Base-by-base conservation (phyloP, 2,113 vertebrate species). In the Ifrita kowaldi region DNA sequence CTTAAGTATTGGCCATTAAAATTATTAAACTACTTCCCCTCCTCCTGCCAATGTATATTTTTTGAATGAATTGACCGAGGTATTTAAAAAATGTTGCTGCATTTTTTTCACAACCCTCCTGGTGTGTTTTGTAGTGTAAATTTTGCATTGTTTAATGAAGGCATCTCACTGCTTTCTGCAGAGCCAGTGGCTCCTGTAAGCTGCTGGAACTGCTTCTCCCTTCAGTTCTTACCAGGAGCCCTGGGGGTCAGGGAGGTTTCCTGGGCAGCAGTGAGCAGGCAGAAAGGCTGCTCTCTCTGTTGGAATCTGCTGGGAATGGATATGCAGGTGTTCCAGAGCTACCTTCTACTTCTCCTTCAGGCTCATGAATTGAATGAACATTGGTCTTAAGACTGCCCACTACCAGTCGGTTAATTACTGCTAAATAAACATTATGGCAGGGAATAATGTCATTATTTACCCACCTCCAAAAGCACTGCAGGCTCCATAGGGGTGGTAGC, bases 1-100 rank as follows among this genome's bases (percentile, higher is more conserved):
- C 87, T 92, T 96, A 97, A 97, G 70, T 76, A 74, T 93, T 92
- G 84, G 62, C 93, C 92, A 95, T 97, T 96, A 95, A 95, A 96
- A 97, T 93, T 97, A 97, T 96, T 96, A 95, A 96, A 96, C 86
- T 95, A 75, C 75, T 85, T 93, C 77, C 47, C 89, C 69, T 93
- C 86, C 69, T 85, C 77, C 81, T 95, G 83, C 91, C 94, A 96
- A 87, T 83, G 57, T 87, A 14, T 93, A 89, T 93, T 89, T 87
- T 96, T 97, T 89, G 63, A 96, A 89, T 75, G 52, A 86, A 96
- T 81, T 70, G 55, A 83, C 68, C 6, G 5, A 70, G 55, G 17
- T 78, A 77, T 94, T 91, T 88, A 3, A 56, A 94, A 95, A 89
- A 92, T 50, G 35, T 80, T 93, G 41, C 67, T 74, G 76, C 26